Evolutionary conservation across 64 coral and sea anemone genomes (phyloP), one percentile per base, ranked within the genome.

Genomic region (Stichodactyla mertensii): DNA sequence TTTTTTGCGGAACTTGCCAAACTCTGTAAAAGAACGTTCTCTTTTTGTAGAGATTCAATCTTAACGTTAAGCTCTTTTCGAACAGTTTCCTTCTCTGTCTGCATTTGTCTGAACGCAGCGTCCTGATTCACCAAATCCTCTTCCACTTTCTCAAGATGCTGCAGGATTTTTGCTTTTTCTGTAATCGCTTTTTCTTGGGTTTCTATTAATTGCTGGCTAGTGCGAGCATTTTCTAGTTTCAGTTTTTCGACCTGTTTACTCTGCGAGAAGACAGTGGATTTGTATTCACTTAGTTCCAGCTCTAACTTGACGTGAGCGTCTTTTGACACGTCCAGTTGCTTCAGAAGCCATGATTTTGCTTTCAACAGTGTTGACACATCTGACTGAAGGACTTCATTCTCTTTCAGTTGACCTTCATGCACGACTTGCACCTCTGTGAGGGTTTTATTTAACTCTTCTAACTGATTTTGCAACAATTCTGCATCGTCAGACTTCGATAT

Each of bases 121-220:
- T 97, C 88, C 56, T 92, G 88, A 56, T 86, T 86, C 0, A 89
- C 23, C 51, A 97, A 87, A n/a, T 84, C 88, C 16, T 90, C 88
- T 85, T 97, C 91, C 10, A 97, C 91, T 12, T 90, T 87, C 52
- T 97, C 94, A 51, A 97, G 71, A 64, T 97, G 91, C 67, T 90
- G 64, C 18, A 97, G 55, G 60, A 97, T 97, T 77, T 79, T 74
- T 54, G 88, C 66, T 66, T 97, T 97, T 31, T 92, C 94, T 70
- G 45, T 22, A 14, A 97, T 55, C 7, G 94, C 82, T 61, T 67
- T 97, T 67, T 97, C 90, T 77, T 97, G 94, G 27, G 86, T 86
- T 87, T 97, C 91, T 26, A 69, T 71, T 45, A 97, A 78, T 59
- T 87, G 56, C 54, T 89, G 79, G 85, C 69, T 87, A 20, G 91